Evolutionary conservation across 2,888 invertebrate genomes (phyloP).

Genomic region (Drosophila subsilvestris): DNA sequence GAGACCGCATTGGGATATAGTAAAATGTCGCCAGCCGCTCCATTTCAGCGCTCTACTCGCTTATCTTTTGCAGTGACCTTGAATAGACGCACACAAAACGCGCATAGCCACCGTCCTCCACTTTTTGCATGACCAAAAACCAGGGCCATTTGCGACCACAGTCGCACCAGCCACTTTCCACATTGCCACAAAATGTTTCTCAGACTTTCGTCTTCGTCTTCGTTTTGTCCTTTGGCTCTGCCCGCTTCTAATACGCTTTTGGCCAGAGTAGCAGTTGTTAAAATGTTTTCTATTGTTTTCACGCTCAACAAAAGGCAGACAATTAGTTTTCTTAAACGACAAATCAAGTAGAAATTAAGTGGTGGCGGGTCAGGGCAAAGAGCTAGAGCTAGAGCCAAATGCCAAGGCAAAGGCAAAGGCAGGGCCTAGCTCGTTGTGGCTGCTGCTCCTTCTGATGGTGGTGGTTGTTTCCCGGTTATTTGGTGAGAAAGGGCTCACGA

Average conservation of each 20-base stretch:
- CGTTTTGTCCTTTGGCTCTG: constrained; percentile 8
- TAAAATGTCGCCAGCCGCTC: background rate
- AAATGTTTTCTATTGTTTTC: constrained; percentile 79
- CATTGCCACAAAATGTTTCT: constrained; percentile 52
- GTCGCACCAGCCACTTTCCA: constrained; percentile 57
- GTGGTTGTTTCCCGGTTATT: constrained; percentile 13
- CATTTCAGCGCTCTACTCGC: background rate
- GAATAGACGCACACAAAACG: constrained; percentile 23
- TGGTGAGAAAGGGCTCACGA: constrained; percentile 48
- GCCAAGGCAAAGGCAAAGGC: constrained; percentile 42
- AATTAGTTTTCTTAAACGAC: constrained; percentile 82
- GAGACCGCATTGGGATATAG: constrained; percentile 9
- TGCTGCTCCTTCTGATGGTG: constrained; percentile 21
- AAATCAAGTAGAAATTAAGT: constrained; percentile 80
- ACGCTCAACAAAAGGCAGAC: constrained; percentile 80
- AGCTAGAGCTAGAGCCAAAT: constrained; percentile 22
- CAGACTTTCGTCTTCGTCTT: constrained; percentile 35
- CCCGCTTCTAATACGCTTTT: constrained; percentile 73
- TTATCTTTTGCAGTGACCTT: constrained; percentile 50
- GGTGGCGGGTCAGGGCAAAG: constrained; percentile 52
- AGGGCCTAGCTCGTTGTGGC: constrained; percentile 41
- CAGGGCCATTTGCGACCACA: constrained; percentile 58
- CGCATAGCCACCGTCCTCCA: background rate
- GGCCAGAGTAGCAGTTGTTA: constrained; percentile 77
- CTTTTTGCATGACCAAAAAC: constrained; percentile 35